A percentile compares a stretch with the other conserved stretches of the same genome.
Evolutionary conservation across 2,797 vertebrate genomes (phyloP).

Genomic region (Tapera naevia): DNA sequence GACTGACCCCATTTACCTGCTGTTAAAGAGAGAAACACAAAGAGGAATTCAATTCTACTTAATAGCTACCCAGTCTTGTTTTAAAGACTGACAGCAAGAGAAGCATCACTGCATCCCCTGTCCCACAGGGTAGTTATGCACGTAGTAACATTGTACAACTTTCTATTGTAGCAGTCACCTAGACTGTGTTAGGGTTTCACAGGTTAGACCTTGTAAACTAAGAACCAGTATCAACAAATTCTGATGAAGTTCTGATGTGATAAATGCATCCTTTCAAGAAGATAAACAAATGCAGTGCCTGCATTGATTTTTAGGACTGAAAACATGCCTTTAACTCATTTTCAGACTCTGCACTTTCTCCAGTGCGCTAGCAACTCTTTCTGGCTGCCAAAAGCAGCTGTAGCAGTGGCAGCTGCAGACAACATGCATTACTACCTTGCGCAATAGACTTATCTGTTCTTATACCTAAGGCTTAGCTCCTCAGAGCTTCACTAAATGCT

Average conservation of each 20-base stretch:
- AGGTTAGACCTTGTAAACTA: neutral
- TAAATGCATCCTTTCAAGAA: neutral
- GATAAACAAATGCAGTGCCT: neutral
- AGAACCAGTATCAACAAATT: neutral
- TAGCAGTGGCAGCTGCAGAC: neutral
- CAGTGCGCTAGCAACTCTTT: neutral
- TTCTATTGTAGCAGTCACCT: neutral
- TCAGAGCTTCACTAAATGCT: neutral
- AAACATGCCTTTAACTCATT: neutral
- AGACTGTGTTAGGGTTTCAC: neutral
- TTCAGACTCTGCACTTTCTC: neutral
- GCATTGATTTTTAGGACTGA: neutral
- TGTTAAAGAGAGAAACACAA: neutral
- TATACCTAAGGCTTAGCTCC: neutral
- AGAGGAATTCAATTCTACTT: neutral
- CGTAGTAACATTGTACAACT: neutral
- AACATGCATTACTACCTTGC: neutral
- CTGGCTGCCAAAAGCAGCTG: neutral
- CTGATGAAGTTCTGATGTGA: neutral
- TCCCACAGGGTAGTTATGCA: rapidly evolving
- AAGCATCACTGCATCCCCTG: neutral
- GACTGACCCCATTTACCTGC: neutral
- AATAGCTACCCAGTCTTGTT: neutral
- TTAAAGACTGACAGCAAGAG: neutral
- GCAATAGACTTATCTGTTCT: neutral